Evolutionary conservation across 2,113 vertebrate species (phyloP).

Genomic region (Cyprinodon variegatus): DNA sequence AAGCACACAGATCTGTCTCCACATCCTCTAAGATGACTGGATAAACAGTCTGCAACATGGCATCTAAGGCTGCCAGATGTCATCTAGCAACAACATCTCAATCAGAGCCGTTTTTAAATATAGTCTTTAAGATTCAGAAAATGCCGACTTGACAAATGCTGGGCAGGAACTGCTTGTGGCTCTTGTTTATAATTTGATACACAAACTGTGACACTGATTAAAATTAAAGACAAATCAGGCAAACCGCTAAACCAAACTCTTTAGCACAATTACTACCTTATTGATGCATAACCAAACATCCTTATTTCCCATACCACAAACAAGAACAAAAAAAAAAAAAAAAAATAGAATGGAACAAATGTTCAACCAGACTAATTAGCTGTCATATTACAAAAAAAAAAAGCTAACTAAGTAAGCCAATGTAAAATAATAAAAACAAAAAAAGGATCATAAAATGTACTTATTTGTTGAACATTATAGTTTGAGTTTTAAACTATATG

Average conservation of each 20-base stretch:
- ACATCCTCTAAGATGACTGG: neutral
- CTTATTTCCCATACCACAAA: neutral
- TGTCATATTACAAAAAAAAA: no score
- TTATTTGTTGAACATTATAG: no score
- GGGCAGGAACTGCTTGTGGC: neutral
- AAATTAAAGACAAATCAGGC: neutral
- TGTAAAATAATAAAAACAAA: no score
- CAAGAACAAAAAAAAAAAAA: no score
- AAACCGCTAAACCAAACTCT: neutral
- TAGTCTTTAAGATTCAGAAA: neutral
- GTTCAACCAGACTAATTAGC: no score
- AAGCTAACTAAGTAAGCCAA: no score
- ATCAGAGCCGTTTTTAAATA: neutral
- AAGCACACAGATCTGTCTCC: neutral
- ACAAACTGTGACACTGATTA: neutral
- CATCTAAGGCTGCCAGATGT: conserved; percentile 6
- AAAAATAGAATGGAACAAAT: no score
- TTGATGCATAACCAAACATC: neutral
- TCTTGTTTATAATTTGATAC: no score
- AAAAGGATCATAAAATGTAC: no score
- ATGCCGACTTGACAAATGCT: neutral
- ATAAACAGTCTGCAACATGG: neutral
- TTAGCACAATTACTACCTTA: neutral
- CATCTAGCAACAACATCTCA: conserved; percentile 13
- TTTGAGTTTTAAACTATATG: no score